Base-by-base conservation (phyloP, 2,888 invertebrate species). In the Autographa gamma region DNA sequence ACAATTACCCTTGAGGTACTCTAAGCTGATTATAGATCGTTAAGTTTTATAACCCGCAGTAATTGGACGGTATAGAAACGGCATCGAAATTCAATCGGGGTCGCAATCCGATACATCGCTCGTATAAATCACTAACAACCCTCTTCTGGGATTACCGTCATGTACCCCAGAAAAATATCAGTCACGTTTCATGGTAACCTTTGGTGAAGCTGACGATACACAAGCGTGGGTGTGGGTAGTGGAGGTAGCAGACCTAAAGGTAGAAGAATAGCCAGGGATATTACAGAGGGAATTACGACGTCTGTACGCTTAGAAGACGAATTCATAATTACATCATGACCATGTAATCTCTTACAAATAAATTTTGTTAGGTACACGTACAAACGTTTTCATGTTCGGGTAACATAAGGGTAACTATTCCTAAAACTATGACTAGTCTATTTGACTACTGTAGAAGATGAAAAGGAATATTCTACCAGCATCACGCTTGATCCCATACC, bases 391-490 rank as follows among this genome's bases (percentile, higher is more conserved):
- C 58, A 70, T 75, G 71, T 74, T 68, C 74, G 76, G 79, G 76
- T 80, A 72, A 81, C 78, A 80, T 69, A 85, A 86, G 87, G 90
- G 89, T 84, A 80, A 84, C 93, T 93, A 93, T 86, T 88, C 90
- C 93, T 93, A 94, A 88, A 88, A 84, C 95, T 95, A 95, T 88
- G 75, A 86, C 95, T 95, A 95, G 88, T 86, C 95, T 95, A 95
- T 89, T 90, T 81, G 88, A 86, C 95, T 95, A 95, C 94, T 77
- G 84, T 91, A 95, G 91, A 93, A 93, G 93, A 94, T 95, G 94
- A 93, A 94, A 94, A 94, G 94, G 93, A 93, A 95, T 95, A 95
- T 93, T 95, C 95, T 96, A 96, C 95, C 96, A 96, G 95, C 93
- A 92, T 93, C 95, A 93, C 94, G 93, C 89, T 94, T 95, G 94